Evolutionary conservation across 30 jellyfish, hydroid and myxozoan species (phyloP).

Genomic region (Aurelia coerulea): DNA sequence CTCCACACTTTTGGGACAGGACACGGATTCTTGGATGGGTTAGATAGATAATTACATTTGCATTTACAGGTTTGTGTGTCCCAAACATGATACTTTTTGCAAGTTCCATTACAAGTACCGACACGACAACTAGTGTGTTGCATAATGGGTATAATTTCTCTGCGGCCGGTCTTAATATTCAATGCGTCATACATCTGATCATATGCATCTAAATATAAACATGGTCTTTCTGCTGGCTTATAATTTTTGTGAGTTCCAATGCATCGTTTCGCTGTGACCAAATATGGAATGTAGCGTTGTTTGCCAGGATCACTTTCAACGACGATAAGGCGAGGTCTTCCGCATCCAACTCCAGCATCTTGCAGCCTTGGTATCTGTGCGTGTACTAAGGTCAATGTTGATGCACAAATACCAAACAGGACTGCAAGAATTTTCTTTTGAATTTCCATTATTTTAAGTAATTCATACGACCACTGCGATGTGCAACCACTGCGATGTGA

Average conservation of each 20-base stretch:
- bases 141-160: neutral
- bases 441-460: too few species aligned
- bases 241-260: neutral
- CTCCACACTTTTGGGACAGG: constrained; percentile 21
- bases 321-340: constrained; percentile 2
- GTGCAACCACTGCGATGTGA: too few species aligned
- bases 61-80: constrained; percentile 3
- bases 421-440: too few species aligned
- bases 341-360: constrained; percentile 3
- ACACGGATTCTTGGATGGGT: constrained; percentile 34
- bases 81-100: constrained; percentile 35
- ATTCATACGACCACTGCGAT: too few species aligned
- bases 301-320: constrained; percentile 48
- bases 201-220: neutral
- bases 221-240: constrained; percentile 18
- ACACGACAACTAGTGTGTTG: neutral
- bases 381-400: neutral
- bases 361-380: neutral
- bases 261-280: constrained; percentile 39
- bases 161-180: neutral
- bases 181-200: neutral
- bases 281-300: constrained; percentile 38
- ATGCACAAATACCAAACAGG: too few species aligned
- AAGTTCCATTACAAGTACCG: neutral
- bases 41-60: constrained; percentile 26